Conservation (phyloP, 2,888 invertebrate genomes). For the Iselma pallidipennis region DNA sequence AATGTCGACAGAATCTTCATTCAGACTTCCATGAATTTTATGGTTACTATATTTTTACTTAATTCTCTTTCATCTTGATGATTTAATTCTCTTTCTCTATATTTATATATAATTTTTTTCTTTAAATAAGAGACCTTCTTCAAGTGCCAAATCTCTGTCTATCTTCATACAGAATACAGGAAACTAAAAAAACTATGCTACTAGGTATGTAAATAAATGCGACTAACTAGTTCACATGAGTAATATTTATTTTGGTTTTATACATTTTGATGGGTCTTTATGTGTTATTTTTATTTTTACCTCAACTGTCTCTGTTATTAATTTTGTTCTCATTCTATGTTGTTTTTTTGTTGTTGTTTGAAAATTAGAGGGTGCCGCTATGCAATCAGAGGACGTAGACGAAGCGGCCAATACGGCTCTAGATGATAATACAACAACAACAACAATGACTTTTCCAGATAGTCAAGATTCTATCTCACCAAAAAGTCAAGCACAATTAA, state of each 20-base stretch:
- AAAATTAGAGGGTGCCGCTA: conserved; percentile 36
- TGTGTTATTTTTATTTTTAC: background rate
- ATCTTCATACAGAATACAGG: background rate
- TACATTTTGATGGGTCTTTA: background rate
- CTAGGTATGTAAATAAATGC: conserved; percentile 3
- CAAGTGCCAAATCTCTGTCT: background rate
- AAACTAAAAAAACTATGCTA: background rate
- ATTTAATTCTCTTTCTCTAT: background rate
- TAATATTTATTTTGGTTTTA: conserved; percentile 2
- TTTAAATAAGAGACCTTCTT: background rate
- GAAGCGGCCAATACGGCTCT: conserved; percentile 20
- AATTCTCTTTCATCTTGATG: background rate
- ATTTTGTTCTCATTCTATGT: no score
- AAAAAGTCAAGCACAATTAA: conserved; percentile 28
- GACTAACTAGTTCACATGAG: background rate
- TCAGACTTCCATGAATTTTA: background rate
- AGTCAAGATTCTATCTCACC: conserved; percentile 36
- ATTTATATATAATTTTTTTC: no score
- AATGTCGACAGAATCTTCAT: background rate
- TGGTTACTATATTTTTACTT: background rate
- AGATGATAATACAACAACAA: conserved; percentile 22
- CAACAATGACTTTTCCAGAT: conserved; percentile 45
- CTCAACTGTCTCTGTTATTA: background rate
- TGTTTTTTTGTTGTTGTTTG: conserved; percentile 10
- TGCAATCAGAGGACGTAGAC: conserved; percentile 44